Evolutionary conservation across 1,140 invertebrate genomes (phyloP), one percentile per base, ranked within the genome.

Genomic region (Cotesia chilonis): DNA sequence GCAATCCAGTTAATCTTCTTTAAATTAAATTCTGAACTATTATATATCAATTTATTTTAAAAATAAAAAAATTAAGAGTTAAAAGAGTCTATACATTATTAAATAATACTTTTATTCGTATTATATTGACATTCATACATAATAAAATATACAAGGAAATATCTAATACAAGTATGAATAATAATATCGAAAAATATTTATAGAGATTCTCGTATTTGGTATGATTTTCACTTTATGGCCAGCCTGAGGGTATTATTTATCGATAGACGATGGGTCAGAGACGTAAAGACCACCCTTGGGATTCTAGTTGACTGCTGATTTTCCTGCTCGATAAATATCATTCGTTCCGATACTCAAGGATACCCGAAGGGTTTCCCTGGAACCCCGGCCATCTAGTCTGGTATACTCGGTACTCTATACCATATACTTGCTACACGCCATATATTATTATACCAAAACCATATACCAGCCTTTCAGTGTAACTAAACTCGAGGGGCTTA

Each of bases 301-400:
- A 84, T 84, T 86, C 79, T 77, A 79, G 73, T 80, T 80, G 80
- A 81, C 80, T 82, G 79, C 77, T 73, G 80, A 86, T 85, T 86
- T 83, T 73, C 79, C 79, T 79, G 83, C 77, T 81, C 84, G 75
- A 86, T 86, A 86, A 86, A 86, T 86, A 84, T 84, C 78, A 86
- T 86, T 86, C 83, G 83, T 86, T 86, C 83, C 83, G 82, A 84
- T 85, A 86, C 83, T 85, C 80, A 79, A 84, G 76, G 17, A 66
- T 41, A 36, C 73, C 74, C 71, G 73, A 79, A 80, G 77, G 71
- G 76, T 69, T 78, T 71, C 72, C 63, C 69, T 70, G 65, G 77
- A 73, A 71, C 69, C 63, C 66, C 70, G 14, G 10, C 41, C 41
- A 47, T 47, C 41, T 47, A 47, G 41, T 6, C 28, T 28, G 28